Evolutionary conservation across 2,888 invertebrate genomes (phyloP).

Genomic region (Parnassius orleans): DNA sequence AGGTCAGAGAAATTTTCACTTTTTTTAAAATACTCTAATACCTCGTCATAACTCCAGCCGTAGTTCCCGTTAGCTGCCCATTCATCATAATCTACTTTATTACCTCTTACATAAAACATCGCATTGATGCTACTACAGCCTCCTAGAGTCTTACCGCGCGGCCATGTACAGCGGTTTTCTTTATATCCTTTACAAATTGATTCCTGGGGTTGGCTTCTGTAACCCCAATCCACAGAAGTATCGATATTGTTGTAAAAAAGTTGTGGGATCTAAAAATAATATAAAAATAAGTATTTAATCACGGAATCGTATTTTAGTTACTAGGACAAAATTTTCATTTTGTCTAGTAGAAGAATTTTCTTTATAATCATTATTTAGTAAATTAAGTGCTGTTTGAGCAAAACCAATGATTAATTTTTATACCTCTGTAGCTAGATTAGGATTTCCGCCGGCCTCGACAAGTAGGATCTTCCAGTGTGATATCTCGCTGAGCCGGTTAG

Average conservation of each 20-base stretch:
- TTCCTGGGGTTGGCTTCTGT: slow-evolving; percentile 70
- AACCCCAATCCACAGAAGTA: slow-evolving; percentile 76
- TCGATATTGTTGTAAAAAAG: slow-evolving; percentile 50
- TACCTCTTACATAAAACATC: slow-evolving; percentile 74
- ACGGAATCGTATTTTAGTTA: too few relatives aligned
- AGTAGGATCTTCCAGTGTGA: slow-evolving; percentile 32
- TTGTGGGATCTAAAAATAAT: slow-evolving; percentile 44
- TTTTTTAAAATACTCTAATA: slow-evolving; percentile 37
- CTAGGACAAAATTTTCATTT: too few relatives aligned
- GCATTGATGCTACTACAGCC: slow-evolving; percentile 74
- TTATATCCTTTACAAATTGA: slow-evolving; percentile 63
- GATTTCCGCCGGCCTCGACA: slow-evolving; percentile 41
- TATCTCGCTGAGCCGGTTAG: slow-evolving; percentile 35
- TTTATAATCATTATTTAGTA: too few relatives aligned
- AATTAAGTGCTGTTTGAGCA: too few relatives aligned
- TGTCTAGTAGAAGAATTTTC: too few relatives aligned
- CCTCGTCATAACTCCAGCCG: slow-evolving; percentile 61
- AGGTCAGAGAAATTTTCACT: slow-evolving; percentile 30
- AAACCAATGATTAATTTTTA: too few relatives aligned
- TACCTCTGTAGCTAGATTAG: slow-evolving; percentile 75
- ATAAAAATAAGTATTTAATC: too few relatives aligned
- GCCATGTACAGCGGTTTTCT: slow-evolving; percentile 69
- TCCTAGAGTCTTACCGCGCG: slow-evolving; percentile 81
- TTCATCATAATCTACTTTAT: slow-evolving; percentile 59
- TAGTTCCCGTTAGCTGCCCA: slow-evolving; percentile 69